Conservation (phyloP, 2,113 vertebrate genomes). For the Oplegnathus fasciatus region DNA sequence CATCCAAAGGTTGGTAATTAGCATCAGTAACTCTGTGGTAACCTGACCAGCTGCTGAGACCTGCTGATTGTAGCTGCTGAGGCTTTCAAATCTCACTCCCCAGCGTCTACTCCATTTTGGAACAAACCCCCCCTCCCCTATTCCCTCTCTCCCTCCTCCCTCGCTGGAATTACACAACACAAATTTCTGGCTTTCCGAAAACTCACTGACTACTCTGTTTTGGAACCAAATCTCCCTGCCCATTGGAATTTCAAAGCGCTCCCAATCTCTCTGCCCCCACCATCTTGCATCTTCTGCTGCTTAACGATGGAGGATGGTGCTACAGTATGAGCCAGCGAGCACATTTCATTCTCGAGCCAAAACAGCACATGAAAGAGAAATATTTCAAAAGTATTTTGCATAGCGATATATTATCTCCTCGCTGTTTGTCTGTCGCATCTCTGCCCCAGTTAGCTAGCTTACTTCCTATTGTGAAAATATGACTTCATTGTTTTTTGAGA, state of each 20-base stretch:
- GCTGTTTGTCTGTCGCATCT: neutral
- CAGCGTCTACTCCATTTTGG: conserved; percentile 26
- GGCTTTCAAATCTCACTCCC: conserved; percentile 27
- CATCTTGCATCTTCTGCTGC: conserved; percentile 39
- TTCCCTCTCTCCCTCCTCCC: conserved; percentile 3
- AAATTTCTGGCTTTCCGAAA: conserved; percentile 50
- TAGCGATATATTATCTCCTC: conserved; percentile 23
- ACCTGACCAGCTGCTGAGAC: conserved; percentile 16
- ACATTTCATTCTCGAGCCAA: conserved; percentile 46
- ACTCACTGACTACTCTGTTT: conserved; percentile 47
- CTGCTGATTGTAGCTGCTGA: conserved; percentile 24
- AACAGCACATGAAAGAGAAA: conserved; percentile 53
- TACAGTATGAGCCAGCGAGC: conserved; percentile 30
- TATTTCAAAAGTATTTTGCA: conserved; percentile 37
- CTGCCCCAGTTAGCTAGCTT: conserved; percentile 23
- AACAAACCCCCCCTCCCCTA: conserved; percentile 6
- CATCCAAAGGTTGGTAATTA: conserved; percentile 28
- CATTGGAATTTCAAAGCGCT: conserved; percentile 67
- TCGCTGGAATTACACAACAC: conserved; percentile 55
- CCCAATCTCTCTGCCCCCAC: conserved; percentile 22
- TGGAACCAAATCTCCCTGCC: conserved; percentile 54
- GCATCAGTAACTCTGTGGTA: conserved; percentile 1
- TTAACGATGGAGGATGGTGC: conserved; percentile 43
- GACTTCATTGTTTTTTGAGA: neutral
- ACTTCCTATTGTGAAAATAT: neutral